Evolutionary conservation across 1,140 invertebrate genomes (phyloP).

Genomic region (Spodoptera frugiperda): DNA sequence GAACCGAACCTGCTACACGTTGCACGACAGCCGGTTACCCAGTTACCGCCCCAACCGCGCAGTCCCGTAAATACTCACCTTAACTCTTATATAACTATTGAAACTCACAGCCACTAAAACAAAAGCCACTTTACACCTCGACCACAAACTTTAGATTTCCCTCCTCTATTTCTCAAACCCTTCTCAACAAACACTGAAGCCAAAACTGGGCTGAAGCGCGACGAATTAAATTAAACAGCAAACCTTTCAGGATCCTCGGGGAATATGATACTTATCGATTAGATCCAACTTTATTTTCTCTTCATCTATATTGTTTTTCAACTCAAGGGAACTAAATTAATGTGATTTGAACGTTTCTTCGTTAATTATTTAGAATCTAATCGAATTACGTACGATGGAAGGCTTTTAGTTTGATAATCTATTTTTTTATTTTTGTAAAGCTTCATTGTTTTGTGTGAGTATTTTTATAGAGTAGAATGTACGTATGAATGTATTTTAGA

Average conservation of each 20-base stretch:
- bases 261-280: constrained; percentile 27
- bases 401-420: no score
- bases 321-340: background rate
- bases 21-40: no score
- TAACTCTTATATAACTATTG: no score
- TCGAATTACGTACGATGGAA: no score
- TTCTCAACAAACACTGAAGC: background rate
- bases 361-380: no score
- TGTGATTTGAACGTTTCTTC: background rate
- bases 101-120: background rate
- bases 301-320: constrained; percentile 31
- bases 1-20: no score
- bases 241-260: background rate
- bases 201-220: background rate
- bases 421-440: no score
- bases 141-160: background rate
- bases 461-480: no score
- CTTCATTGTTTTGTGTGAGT: no score
- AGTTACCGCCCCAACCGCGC: no score
- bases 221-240: constrained; percentile 17
- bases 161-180: background rate
- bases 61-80: no score
- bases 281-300: constrained; percentile 28
- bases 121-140: background rate
- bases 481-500: no score